Evolutionary conservation across 2,113 vertebrate species (phyloP).

Genomic region (Sceloporus tristichus): DNA sequence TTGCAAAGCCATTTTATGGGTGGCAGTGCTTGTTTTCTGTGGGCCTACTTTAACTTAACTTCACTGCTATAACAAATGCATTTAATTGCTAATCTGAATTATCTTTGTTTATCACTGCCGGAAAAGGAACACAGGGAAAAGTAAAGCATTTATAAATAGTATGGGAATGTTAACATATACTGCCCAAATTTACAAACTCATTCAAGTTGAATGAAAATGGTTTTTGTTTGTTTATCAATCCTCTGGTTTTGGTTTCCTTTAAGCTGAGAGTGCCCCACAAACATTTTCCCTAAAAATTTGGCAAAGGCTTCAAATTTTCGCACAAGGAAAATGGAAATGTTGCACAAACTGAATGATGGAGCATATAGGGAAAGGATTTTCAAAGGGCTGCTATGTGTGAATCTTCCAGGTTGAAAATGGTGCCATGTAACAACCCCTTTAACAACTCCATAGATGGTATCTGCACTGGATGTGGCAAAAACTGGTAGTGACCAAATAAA

Average conservation of each 20-base stretch:
- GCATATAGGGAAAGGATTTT: too few relatives aligned
- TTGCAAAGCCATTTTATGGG: conserved; percentile 16
- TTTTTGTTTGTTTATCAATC: conserved; percentile 15
- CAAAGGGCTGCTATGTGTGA: too few relatives aligned
- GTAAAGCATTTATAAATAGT: conserved; percentile 34
- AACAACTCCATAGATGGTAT: too few relatives aligned
- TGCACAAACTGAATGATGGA: neutral
- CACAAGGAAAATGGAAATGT: neutral
- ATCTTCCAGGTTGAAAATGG: too few relatives aligned
- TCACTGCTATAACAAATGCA: conserved; percentile 37
- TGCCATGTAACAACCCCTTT: too few relatives aligned
- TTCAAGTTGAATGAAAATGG: conserved; percentile 30
- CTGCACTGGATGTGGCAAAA: too few relatives aligned
- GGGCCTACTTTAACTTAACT: conserved; percentile 16
- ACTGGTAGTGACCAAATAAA: too few relatives aligned
- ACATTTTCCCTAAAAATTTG: conserved; percentile 14
- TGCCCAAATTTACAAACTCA: conserved; percentile 48
- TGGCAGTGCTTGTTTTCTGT: neutral
- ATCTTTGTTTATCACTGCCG: conserved; percentile 41
- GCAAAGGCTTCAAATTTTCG: conserved; percentile 15
- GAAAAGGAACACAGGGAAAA: conserved; percentile 44
- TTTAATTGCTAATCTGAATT: conserved; percentile 38
- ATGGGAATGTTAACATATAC: conserved; percentile 24
- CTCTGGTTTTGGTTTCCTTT: neutral
- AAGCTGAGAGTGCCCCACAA: conserved; percentile 13